These are phyloP conservation scores for Mormyrops boulengeri DNA, from an alignment of 2,797 vertebrate species.

Conservation along the genomic window DNA sequence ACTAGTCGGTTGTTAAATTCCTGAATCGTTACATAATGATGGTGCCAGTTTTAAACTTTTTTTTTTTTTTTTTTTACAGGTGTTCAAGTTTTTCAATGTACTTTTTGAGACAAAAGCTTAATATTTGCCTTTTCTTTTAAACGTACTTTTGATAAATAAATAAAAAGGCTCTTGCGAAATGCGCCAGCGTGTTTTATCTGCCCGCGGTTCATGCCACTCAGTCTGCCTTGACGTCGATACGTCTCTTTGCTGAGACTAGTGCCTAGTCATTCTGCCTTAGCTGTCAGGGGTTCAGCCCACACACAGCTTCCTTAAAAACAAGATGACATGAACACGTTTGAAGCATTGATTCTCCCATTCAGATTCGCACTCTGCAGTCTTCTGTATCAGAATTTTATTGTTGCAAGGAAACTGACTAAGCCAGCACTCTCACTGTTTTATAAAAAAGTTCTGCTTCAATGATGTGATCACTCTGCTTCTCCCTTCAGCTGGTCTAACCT, in stretches of 20 bases:
- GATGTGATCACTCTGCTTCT: background rate
- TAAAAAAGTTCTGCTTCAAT: background rate
- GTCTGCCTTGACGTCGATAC: background rate
- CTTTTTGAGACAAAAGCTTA: background rate
- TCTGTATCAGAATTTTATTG: background rate
- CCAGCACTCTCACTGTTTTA: background rate
- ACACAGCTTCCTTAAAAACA: background rate
- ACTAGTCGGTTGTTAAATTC: background rate
- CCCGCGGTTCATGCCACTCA: background rate
- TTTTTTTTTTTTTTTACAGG: background rate
- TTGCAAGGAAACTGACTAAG: background rate
- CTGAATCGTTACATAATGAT: background rate
- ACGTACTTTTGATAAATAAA: background rate
- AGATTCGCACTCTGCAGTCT: background rate
- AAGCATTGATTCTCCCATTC: background rate
- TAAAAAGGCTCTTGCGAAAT: background rate
- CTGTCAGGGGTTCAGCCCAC: background rate
- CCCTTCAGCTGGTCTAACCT: background rate
- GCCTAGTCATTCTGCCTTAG: background rate
- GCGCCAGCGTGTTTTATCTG: background rate
- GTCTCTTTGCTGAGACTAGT: background rate
- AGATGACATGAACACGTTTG: background rate
- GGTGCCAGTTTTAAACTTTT: background rate
- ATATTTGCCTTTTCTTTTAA: background rate
- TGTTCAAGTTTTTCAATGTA: background rate